Evolutionary conservation across 2,113 vertebrate species (phyloP), one percentile per base, ranked within the genome.

Genomic region (Ophthalmolycus amberensis): DNA sequence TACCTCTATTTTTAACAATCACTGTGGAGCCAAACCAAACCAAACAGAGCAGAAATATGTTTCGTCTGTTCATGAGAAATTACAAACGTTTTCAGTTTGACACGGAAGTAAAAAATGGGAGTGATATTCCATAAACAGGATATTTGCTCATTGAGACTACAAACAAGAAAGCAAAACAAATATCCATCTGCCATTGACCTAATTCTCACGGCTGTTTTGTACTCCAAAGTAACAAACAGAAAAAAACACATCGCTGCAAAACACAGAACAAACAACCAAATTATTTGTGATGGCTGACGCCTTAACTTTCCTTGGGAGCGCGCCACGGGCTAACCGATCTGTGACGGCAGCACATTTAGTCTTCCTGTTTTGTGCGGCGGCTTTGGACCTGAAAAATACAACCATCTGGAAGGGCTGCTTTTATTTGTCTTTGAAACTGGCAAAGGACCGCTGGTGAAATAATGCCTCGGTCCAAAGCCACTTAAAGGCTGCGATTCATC

Each of bases 361-460:
- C 75, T 73, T 85, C 83, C 64, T 81, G 85, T 86, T 85, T 71
- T 65, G 42, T 85, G 83, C 32, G 79, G 85, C 52, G 5, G 42
- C 38, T 22, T 68, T 2, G 64, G 76, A 67, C 50, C 32, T 60
- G 83, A 60, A 88, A 88, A 81, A 75, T 6, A 63, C 77, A 78
- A 89, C 80, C 89, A 86, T 89, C 85, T 90, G 86, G 80, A 67
- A 38, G 72, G 66, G 25, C 29, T 1, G 37, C 32, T 77, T 77
- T 64, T 82, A 69, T 90, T 84, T 84, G 77, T 64, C 29, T 75
- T 77, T 77, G 52, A 85, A 80, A 81, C 34, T 2, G 42, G 62
- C 78, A 27, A 66, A 3, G 38, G 38, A 32, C 16, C 38, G 3
- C n/a, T 29, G 71, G 70, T 56, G 66, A 62, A 80, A 29, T 46